Evolutionary conservation across 2,888 invertebrate genomes (phyloP).

Genomic region (Dicyrtomina minuta): DNA sequence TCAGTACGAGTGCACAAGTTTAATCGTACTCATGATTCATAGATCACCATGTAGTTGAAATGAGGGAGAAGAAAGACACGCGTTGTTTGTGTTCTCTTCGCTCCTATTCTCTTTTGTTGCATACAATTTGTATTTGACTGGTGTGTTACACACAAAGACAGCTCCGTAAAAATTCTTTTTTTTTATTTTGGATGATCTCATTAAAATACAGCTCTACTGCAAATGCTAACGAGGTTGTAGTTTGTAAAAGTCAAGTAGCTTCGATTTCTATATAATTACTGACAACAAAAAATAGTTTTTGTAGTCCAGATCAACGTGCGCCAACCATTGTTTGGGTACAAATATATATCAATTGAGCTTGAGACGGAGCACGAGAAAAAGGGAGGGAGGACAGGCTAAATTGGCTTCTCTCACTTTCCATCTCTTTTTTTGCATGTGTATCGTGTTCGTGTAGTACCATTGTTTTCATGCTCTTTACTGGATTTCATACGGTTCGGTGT

Average conservation of each 20-base stretch:
- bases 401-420: background rate
- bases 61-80: background rate
- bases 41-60: background rate
- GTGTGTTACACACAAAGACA: background rate
- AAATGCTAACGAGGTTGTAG: conserved; percentile 29
- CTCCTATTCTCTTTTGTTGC: no score
- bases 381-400: conserved; percentile 6
- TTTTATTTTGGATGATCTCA: conserved; percentile 30
- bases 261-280: conserved; percentile 26
- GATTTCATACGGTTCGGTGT: no score
- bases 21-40: background rate
- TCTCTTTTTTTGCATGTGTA: background rate
- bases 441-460: no score
- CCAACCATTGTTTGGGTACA: conserved; percentile 19
- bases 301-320: conserved; percentile 20
- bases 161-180: background rate
- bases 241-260: conserved; percentile 31
- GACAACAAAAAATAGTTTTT: background rate
- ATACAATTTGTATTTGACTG: no score
- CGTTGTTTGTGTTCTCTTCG: background rate
- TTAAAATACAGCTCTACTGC: conserved; percentile 21
- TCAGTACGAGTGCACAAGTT: no score
- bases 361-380: conserved; percentile 8
- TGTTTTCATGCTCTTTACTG: background rate
- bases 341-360: conserved; percentile 1